phyloP scores from a whole-genome alignment of 1,140 invertebrate species.

The Drosophila guanche region DNA sequence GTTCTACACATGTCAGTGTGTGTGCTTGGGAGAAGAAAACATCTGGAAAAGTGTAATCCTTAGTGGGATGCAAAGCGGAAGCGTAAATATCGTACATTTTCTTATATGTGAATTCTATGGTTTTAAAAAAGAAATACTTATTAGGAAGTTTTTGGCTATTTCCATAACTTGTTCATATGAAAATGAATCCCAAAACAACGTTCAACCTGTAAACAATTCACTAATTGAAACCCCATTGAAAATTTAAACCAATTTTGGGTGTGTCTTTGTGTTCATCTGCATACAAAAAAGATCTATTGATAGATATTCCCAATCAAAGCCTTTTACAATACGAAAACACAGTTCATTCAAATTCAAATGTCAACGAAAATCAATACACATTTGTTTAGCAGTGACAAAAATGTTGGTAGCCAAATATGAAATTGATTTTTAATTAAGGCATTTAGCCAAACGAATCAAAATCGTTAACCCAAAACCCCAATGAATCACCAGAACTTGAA shows the following conservation, averaged over 20 bases:
- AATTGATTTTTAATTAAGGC: constrained; percentile 81
- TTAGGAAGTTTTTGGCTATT: no score
- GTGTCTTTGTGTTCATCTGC: not conserved
- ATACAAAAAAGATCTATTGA: not conserved
- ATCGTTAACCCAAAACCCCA: constrained; percentile 46
- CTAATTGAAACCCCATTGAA: no score
- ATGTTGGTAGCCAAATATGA: constrained; percentile 70
- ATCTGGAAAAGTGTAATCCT: constrained; percentile 15
- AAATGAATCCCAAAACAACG: no score
- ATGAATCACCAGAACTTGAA: constrained; percentile 70
- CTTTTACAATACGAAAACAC: not conserved
- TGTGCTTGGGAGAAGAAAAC: constrained; percentile 5
- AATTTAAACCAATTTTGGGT: no score
- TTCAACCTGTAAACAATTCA: no score
- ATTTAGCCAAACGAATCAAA: constrained; percentile 66
- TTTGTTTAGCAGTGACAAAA: constrained; percentile 32
- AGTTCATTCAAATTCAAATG: constrained; percentile 40
- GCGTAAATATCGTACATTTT: no score
- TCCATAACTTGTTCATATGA: no score
- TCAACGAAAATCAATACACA: constrained; percentile 23
- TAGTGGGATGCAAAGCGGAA: not conserved
- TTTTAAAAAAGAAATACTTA: no score
- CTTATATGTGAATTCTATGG: no score
- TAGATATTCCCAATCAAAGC: constrained; percentile 25
- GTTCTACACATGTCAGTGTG: constrained; percentile 9